Conservation (phyloP, 2,797 vertebrate genomes). For the Gymnoscopelus braueri region DNA sequence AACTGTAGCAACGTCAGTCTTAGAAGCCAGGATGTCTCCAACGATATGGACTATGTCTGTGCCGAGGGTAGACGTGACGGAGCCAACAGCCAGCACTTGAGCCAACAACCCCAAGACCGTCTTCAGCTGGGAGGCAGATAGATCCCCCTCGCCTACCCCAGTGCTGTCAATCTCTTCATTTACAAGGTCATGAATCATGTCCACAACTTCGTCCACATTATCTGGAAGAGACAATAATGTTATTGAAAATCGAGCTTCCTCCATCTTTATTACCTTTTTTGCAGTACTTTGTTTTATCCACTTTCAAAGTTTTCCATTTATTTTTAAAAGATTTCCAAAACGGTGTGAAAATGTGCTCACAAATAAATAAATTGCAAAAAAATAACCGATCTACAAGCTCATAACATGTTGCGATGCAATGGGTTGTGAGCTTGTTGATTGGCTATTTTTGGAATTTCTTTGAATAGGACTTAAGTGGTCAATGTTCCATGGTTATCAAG, state of each 20-base stretch:
- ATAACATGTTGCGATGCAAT: too few species aligned
- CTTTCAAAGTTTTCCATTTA: too few species aligned
- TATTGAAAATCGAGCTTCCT: background rate
- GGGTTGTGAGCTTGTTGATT: too few species aligned
- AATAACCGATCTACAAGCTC: too few species aligned
- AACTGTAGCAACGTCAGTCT: constrained; percentile 69
- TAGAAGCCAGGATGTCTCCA: constrained; percentile 75
- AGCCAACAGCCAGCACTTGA: constrained; percentile 73
- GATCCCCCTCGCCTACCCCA: constrained; percentile 12
- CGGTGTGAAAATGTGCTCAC: too few species aligned
- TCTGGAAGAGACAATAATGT: constrained; percentile 63
- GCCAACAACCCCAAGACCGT: constrained; percentile 83
- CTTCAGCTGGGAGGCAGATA: constrained; percentile 73
- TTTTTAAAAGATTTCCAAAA: too few species aligned
- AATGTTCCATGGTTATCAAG: too few species aligned
- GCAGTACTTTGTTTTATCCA: too few species aligned
- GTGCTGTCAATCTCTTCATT: constrained; percentile 45
- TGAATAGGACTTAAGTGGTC: too few species aligned
- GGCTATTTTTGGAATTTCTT: too few species aligned
- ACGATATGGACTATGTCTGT: constrained; percentile 75
- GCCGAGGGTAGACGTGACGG: constrained; percentile 69
- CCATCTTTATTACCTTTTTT: background rate
- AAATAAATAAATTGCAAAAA: too few species aligned
- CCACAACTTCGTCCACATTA: constrained; percentile 82
- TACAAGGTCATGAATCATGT: constrained; percentile 83